phyloP scores from a whole-genome alignment of 2,797 vertebrate species.

The Gymnodraco acuticeps region DNA sequence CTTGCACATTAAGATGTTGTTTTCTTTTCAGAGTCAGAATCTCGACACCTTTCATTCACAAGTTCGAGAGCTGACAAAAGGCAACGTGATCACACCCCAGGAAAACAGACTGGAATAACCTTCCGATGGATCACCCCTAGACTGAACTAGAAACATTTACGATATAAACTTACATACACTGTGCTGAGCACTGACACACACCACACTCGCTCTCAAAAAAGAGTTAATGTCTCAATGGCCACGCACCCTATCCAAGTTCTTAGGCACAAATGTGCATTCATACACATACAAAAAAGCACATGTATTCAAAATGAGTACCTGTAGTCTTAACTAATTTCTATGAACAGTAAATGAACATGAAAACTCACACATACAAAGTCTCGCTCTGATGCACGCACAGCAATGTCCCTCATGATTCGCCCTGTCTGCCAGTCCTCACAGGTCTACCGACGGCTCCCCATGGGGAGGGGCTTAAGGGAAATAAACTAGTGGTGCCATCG shows the following conservation, averaged over 20 bases:
- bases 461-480: constrained; percentile 65
- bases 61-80: constrained; percentile 88
- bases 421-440: constrained; percentile 64
- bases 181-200: constrained; percentile 81
- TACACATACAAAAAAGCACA: constrained; percentile 76
- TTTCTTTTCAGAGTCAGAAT: constrained; percentile 80
- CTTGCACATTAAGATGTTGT: constrained; percentile 86
- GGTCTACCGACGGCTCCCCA: constrained; percentile 65
- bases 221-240: constrained; percentile 89
- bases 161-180: constrained; percentile 80
- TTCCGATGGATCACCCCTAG: constrained; percentile 81
- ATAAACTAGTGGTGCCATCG: constrained; percentile 68
- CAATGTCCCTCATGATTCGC: constrained; percentile 69
- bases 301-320: constrained; percentile 81
- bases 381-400: constrained; percentile 60
- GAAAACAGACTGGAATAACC: constrained; percentile 77
- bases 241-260: constrained; percentile 86
- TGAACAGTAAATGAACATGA: constrained; percentile 77
- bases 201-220: constrained; percentile 80
- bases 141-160: constrained; percentile 82
- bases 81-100: constrained; percentile 86
- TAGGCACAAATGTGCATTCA: constrained; percentile 89
- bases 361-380: constrained; percentile 42
- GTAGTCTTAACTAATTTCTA: constrained; percentile 81
- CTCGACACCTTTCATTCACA: constrained; percentile 85